Evolutionary conservation across 2,113 vertebrate genomes (phyloP).

Genomic region (Trachemys scripta): DNA sequence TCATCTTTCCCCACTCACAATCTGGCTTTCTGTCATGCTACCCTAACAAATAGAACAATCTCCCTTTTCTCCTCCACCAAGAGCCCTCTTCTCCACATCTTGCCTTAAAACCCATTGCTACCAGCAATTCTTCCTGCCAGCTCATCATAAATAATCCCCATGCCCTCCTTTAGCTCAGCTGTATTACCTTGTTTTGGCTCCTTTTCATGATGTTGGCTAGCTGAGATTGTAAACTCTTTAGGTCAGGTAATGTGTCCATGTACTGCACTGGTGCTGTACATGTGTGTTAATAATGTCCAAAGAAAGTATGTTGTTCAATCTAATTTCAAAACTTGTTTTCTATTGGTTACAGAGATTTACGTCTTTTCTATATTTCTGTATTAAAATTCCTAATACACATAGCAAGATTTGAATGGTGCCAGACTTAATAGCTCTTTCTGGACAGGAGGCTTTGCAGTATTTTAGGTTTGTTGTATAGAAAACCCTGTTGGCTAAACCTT

Average conservation of each 20-base stretch:
- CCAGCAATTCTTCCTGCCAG: neutral
- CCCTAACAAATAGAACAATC: neutral
- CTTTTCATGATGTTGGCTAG: neutral
- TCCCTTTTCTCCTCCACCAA: neutral
- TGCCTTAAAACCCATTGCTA: accelerated
- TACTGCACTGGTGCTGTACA: neutral
- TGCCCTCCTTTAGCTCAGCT: neutral
- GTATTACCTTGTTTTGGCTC: neutral
- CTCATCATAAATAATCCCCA: neutral
- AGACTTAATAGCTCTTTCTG: neutral
- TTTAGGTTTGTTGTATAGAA: neutral
- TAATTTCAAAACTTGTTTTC: neutral
- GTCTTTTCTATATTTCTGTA: neutral
- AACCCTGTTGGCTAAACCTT: neutral
- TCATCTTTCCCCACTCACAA: neutral
- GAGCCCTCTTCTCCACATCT: neutral
- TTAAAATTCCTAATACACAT: neutral
- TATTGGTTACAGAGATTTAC: neutral
- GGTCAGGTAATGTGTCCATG: neutral
- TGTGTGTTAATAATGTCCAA: neutral
- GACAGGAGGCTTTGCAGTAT: neutral
- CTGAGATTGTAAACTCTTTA: neutral
- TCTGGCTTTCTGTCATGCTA: neutral
- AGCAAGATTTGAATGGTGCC: neutral
- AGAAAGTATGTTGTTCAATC: neutral